Evolutionary conservation across 2,797 vertebrate genomes (phyloP).

Genomic region (Thaleichthys pacificus): DNA sequence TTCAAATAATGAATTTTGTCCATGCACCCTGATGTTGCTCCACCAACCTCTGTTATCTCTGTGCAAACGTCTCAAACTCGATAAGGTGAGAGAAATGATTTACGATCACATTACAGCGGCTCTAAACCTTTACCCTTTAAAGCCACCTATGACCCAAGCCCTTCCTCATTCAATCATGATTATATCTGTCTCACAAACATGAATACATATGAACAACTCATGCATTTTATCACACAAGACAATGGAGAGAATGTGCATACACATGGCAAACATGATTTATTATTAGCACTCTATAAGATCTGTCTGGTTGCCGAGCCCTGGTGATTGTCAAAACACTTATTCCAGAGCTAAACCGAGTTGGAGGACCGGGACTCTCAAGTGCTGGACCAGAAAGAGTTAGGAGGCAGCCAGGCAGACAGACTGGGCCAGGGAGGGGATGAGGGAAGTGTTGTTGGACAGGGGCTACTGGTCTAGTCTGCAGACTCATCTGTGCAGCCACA

Average conservation of each 20-base stretch:
- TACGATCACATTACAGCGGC: slow-evolving; percentile 9
- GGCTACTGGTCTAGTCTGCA: background rate
- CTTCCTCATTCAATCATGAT: background rate
- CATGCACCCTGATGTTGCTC: background rate
- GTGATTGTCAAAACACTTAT: background rate
- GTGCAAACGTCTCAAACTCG: background rate
- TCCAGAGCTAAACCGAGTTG: background rate
- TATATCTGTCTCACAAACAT: background rate
- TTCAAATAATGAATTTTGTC: background rate
- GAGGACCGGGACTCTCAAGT: background rate
- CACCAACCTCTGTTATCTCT: background rate
- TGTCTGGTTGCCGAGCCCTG: background rate
- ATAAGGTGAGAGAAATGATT: background rate
- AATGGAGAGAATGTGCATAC: background rate
- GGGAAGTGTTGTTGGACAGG: background rate
- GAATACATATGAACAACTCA: background rate
- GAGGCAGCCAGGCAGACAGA: background rate
- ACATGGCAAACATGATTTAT: background rate
- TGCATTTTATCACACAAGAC: background rate
- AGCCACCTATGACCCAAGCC: background rate
- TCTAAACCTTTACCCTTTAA: slow-evolving; percentile 10
- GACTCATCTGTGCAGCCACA: background rate
- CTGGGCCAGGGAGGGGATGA: background rate
- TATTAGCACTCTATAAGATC: background rate
- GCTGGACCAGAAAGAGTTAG: background rate